Base-by-base conservation (phyloP, 2,797 vertebrate genomes). In the Macropus fuliginosus region DNA sequence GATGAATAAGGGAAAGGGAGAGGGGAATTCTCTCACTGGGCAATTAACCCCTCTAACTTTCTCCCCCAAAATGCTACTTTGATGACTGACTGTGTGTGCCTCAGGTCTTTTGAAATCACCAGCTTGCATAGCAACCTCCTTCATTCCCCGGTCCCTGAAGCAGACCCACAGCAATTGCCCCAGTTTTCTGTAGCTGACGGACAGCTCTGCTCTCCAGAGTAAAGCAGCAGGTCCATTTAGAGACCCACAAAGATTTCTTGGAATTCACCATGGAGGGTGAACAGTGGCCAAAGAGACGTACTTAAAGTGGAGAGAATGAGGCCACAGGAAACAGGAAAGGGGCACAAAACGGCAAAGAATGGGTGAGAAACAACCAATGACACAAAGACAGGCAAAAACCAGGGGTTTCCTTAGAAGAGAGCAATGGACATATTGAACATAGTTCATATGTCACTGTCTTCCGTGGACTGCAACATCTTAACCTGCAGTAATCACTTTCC, bases 351-450 rank as follows among this genome's bases (percentile, higher is more conserved):
- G 50, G 2, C 40, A 87, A 87, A 87, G 74, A 46, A 81, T 46
- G 24, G 9, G 40, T 46, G 21, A 87, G 74, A 87, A 87, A 46
- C 40, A 87, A 87, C 40, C 21, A 11, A 81, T 2, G 6, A 46
- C n/a, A 21, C 18, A 50, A 87, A 87, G 21, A 50, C n/a, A 81
- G n/a, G 66, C n/a, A 18, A n/a, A 74, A 14, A 74, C 21, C 5
- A 0, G 46, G 46, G 56, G 62, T 54, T 97, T 24, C 56, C 74
- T 29, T 87, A 31, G 94, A 87, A 95, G 94, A 91, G 29, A 28
- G 34, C 96, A 96, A 91, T 92, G 55, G 55, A 74, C 59, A 93
- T 34, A 74, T 96, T 74, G 66, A 40, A 40, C n/a, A 40, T 10
- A 40, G 66, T 46, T 27, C 21, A 46, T 87, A 34, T 50, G 74